These are phyloP conservation scores for Panagrolaimus sp. DNA, from an alignment of 1,140 invertebrate genomes.

Conservation along the genomic window DNA sequence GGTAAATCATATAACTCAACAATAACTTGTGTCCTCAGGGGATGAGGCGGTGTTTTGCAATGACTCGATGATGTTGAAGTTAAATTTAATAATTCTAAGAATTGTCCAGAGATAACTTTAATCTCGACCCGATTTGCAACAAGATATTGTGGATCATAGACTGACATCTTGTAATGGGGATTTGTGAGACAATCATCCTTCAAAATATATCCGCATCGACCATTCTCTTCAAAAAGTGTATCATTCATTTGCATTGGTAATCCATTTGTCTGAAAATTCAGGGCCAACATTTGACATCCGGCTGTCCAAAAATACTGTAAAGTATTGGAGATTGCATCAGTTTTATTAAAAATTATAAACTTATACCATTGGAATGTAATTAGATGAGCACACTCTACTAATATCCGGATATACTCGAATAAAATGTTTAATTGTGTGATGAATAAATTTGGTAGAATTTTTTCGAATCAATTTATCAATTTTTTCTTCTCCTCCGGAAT, in stretches of 20 bases:
- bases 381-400: conserved; percentile 31
- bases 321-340: background rate
- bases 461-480: conserved; percentile 37
- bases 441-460: conserved; percentile 28
- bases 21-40: background rate
- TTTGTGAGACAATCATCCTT: conserved; percentile 31
- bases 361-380: conserved; percentile 36
- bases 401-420: conserved; percentile 33
- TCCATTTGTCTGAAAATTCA: conserved; percentile 86
- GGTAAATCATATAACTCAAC: conserved; percentile 34
- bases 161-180: conserved; percentile 15
- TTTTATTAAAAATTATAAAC: background rate
- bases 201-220: conserved; percentile 39
- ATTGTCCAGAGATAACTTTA: conserved; percentile 22
- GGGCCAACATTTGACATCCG: conserved; percentile 98
- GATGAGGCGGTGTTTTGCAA: background rate
- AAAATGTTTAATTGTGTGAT: conserved; percentile 32
- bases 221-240: conserved; percentile 39
- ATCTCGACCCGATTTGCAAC: conserved; percentile 32
- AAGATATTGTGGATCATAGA: conserved; percentile 24
- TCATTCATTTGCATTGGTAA: conserved; percentile 47
- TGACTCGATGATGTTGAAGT: background rate
- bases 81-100: conserved; percentile 19
- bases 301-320: conserved; percentile 76
- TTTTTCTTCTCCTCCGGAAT: conserved; percentile 35